A percentile compares a stretch with the other conserved stretches of the same genome.
phyloP scores from a whole-genome alignment of 2,797 vertebrate genomes.

The Cuculus canorus region DNA sequence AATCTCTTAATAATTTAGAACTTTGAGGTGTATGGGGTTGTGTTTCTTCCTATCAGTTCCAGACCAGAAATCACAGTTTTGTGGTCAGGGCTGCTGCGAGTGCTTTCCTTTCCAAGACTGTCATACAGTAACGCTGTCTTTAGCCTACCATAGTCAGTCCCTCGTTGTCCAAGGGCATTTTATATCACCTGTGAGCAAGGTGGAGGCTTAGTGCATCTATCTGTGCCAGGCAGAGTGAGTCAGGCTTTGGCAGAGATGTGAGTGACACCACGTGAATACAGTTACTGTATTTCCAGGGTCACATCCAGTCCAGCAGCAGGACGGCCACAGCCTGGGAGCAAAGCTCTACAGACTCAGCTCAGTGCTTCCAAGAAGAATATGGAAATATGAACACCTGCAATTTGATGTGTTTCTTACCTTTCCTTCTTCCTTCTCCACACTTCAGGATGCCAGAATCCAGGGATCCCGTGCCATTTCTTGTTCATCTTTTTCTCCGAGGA shows the following conservation, averaged over 20 bases:
- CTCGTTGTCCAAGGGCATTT: background rate
- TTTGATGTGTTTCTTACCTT: background rate
- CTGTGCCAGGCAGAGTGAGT: background rate
- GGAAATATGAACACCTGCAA: background rate
- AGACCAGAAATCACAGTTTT: background rate
- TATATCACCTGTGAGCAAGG: background rate
- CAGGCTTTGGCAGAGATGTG: background rate
- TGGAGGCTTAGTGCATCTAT: background rate
- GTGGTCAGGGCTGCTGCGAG: background rate
- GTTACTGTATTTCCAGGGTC: constrained; percentile 2
- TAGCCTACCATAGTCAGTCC: background rate
- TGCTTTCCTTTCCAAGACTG: background rate
- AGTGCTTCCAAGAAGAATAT: background rate
- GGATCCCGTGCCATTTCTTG: background rate
- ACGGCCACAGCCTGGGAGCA: background rate
- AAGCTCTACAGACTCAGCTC: background rate
- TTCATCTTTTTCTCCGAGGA: background rate
- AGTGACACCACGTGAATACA: background rate
- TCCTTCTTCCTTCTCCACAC: background rate
- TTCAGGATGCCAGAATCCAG: background rate
- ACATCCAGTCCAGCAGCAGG: background rate
- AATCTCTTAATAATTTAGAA: background rate
- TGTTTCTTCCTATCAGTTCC: background rate
- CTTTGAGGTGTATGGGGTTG: rapidly evolving
- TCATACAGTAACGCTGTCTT: background rate